Base-by-base conservation (phyloP, 1,140 invertebrate species). In the Meloidogyne hapla region DNA sequence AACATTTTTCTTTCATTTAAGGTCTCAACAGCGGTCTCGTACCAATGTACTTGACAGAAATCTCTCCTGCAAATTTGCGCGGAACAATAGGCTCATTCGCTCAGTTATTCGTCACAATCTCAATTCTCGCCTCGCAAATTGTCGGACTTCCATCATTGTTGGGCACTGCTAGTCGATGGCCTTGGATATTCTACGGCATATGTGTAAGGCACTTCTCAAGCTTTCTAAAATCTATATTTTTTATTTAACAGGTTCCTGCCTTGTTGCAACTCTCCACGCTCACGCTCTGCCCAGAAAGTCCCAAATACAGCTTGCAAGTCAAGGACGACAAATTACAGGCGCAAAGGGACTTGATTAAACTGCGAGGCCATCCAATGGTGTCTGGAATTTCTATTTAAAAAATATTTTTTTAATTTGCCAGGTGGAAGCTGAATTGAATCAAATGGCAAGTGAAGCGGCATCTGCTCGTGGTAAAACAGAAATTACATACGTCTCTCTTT, bases 281-380 rank as follows among this genome's bases (percentile, higher is more conserved):
- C 67, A 93, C 94, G 0, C 87, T 95, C 26, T 95, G 94, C 81
- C 93, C 94, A 0, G 94, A 96, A 85, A 94, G 93, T 4, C 94
- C 95, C 0, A 94, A 94, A 84, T 94, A 91, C 83, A 88, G 94
- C 12, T 87, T 95, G 15, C 75, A 84, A 63, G 62, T 81, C 2
- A 80, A 80, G 45, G 71, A 72, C 25, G 38, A 81, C 0, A 45
- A 42, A 28, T 72, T 87, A 1, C 83, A 83, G 45, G 85, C 85
- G 6, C 83, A 87, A 65, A 77, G 76, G 15, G 86, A 85, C 28
- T 71, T 86, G 62, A 87, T 83, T 61, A 83, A 83, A 62, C 76
- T 86, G 18, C 77, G 85, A 21, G 79, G 72, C n/a, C 21, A 63
- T 9, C 6, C 21, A 26, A 63, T 8, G 6, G 62, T 26, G 62